Evolutionary conservation across 2,797 vertebrate species (phyloP), one percentile per base, ranked within the genome.

Genomic region (Schizopygopsis pylzovi): DNA sequence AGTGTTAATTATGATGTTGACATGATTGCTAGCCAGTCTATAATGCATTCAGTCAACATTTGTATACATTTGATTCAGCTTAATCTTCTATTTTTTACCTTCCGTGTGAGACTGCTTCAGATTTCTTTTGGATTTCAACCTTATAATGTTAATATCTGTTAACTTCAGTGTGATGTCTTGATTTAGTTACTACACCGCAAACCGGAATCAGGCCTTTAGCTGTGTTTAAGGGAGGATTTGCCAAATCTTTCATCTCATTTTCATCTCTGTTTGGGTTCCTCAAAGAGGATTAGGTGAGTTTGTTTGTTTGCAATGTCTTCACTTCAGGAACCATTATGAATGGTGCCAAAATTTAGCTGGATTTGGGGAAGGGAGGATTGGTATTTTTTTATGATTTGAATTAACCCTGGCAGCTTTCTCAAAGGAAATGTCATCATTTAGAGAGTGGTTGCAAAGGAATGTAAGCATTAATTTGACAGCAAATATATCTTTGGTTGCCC

Each of bases 261-360:
- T 85, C 20, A 37, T 68, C 79, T 75, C 87, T 85, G 84, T 90
- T 87, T 87, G 71, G 45, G 76, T 88, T 88, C 86, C 83, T 77
- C 79, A 81, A 47, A 45, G 79, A 88, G 59, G 68, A 88, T 56
- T 82, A 45, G 61, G 75, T 85, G 67, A 59, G 80, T 78, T 72
- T 83, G 73, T 85, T 88, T 90, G 72, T 85, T 72, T 86, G 49
- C 85, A 61, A 45, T 87, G 56, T 67, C 87, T 82, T 9, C 13
- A 13, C 68, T 80, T 81, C 61, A 86, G 33, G 52, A 78, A 78
- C 59, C 25, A 16, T 81, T 79, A 68, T 72, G 82, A 39, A 75
- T 22, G n/a, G 22, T 71, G 89, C 89, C 89, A 91, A 90, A 92
- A 90, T 77, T 61, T 84, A 70, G 52, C 47, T 54, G 65, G 77